Conservation (phyloP, 2,888 invertebrate genomes). For the Philonicus albiceps region DNA sequence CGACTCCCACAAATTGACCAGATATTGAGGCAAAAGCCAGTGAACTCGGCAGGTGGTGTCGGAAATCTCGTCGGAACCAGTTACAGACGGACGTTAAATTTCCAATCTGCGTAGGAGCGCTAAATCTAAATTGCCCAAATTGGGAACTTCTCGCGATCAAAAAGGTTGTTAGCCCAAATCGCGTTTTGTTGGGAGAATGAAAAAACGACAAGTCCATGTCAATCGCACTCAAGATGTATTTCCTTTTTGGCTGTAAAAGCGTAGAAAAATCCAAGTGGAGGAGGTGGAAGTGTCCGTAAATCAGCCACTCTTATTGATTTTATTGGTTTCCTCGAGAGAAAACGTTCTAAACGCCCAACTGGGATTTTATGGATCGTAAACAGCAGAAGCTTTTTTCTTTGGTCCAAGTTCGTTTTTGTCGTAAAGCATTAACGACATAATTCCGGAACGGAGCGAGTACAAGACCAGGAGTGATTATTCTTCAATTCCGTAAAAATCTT, state of each 20-base stretch:
- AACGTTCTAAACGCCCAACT: neutral
- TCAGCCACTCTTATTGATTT: neutral
- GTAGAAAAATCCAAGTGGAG: neutral
- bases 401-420: neutral
- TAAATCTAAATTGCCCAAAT: neutral
- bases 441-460: neutral
- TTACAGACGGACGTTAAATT: neutral
- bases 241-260: neutral
- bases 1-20: neutral
- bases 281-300: slow-evolving; percentile 12
- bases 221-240: neutral
- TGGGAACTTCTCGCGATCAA: neutral
- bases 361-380: slow-evolving; percentile 10
- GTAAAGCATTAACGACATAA: neutral
- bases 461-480: neutral
- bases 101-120: neutral
- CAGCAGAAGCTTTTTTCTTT: neutral
- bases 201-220: neutral
- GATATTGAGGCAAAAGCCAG: neutral
- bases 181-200: neutral
- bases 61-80: neutral
- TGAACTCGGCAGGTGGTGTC: neutral
- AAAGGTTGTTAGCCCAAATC: neutral
- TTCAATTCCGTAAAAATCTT: neutral
- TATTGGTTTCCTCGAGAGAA: neutral